Base-by-base conservation (phyloP, 2,113 vertebrate species). In the Gallinago paraguaiae region DNA sequence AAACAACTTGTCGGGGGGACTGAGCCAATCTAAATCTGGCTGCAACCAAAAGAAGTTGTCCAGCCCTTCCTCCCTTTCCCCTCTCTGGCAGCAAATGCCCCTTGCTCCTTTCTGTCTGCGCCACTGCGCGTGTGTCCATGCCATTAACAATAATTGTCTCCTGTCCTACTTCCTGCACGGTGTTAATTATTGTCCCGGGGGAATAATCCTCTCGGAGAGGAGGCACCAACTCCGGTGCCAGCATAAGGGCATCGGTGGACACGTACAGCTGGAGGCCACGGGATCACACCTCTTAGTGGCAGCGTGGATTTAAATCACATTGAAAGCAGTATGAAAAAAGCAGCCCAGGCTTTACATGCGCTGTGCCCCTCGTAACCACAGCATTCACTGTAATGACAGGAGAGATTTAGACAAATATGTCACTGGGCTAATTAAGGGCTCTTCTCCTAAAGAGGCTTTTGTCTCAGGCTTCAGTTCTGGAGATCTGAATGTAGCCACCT, bases 361-460 rank as follows among this genome's bases (percentile, higher is more conserved):
- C 39, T 0, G 10, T 71, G 60, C 17, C 72, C 51, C 46, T 75
- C 37, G 48, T 50, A 86, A 75, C 48, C 39, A 28, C 45, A 27
- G 41, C 0, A 1, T 63, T 72, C 17, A 15, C 31, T 76, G 57
- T 13, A 69, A 17, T 53, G 61, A 45, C 61, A n/a, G 57, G 11
- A 84, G 74, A 64, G 83, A 72, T 92, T 89, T 82, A 87, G 86
- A 68, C 45, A 93, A 79, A 27, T 75, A 17, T 87, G 74, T 64
- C 70, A 82, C 72, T 75, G 0, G 84, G 81, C 86, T 92, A 95
- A 82, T 95, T 86, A 91, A 85, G n/a, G n/a, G 46, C 41, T 94
- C 82, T 74, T 93, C 82, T 86, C 33, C 88, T 83, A 46, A 92
- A 84, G 70, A 92, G 48, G 61, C 89, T 76, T 95, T 94, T 91